Evolutionary conservation across 2,888 invertebrate species (phyloP), one percentile per base, ranked within the genome.

Genomic region (Drosophila birchii): DNA sequence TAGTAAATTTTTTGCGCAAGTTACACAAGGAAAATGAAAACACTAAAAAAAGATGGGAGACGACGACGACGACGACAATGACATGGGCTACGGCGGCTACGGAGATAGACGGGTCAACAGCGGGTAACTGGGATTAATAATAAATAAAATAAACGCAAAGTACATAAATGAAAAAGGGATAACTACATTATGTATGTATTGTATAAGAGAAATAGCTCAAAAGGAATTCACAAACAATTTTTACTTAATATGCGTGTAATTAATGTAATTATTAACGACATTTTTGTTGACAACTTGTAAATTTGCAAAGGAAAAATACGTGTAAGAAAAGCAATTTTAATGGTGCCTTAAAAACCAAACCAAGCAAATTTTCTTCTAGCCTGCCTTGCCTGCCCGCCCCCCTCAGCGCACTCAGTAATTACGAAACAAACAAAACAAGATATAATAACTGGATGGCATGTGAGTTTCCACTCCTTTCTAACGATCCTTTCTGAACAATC

Each of bases 291-390:
- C 78, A 86, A 80, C 81, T 89, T 90, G 90, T 91, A 91, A 85
- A 90, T 90, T 90, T 89, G 89, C 91, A 84, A 89, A 80, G 91
- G 91, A 91, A 90, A 90, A 90, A 90, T 91, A 91, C 91, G 91
- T 91, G 91, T 91, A 91, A 91, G 90, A 90, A 92, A 92, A 92
- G 92, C 92, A 92, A 92, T 92, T 92, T 92, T 91, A 91, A 92
- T 91, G 92, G 92, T 92, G 92, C 92, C 92, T 92, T 92, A 92
- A 92, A 91, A 75, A 73, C 90, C 88, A 90, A 84, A 80, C 84
- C 88, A 84, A 88, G 88, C 88, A 88, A 91, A 89, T 91, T 90
- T 90, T 90, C 86, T 91, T 91, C 88, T 84, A 80, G 72, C 78
- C 86, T 68, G 68, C 68, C 68, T 68, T 68, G 68, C 68, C 67